Conservation (phyloP, 2,888 invertebrate species). For the Leptopilina syphax region DNA sequence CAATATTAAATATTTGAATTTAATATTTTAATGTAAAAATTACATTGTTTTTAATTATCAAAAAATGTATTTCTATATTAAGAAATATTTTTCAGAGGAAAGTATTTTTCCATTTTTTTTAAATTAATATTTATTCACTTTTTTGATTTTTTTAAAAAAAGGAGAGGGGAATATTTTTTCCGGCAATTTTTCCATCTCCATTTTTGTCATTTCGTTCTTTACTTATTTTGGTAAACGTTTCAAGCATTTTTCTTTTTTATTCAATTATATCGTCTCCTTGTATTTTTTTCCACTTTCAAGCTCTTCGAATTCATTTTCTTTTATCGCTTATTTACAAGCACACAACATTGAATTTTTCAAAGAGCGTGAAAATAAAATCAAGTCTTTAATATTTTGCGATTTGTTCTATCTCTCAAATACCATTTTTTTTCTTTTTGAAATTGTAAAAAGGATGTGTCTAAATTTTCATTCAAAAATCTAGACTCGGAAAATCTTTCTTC, state of each 20-base stretch:
- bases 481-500: neutral
- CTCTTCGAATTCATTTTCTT: constrained; percentile 6
- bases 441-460: constrained; percentile 23
- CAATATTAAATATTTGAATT: no score
- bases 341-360: constrained; percentile 22
- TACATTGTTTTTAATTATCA: no score
- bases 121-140: neutral
- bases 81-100: no score
- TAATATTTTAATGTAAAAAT: no score
- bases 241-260: constrained; percentile 18
- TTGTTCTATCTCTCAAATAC: constrained; percentile 9
- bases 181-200: neutral
- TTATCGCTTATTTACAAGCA: constrained; percentile 36
- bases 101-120: neutral
- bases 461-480: constrained; percentile 7
- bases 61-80: no score
- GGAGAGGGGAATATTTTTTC: no score
- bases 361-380: constrained; percentile 13
- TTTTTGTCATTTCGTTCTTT: constrained; percentile 31
- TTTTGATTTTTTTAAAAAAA: neutral
- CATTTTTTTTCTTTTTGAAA: no score
- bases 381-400: constrained; percentile 8
- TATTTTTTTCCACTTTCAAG: constrained; percentile 20
- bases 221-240: constrained; percentile 23
- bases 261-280: constrained; percentile 23